phyloP scores from a whole-genome alignment of 30 jellyfish, hydroid and myxozoan species.

The Sanderia malayensis region DNA sequence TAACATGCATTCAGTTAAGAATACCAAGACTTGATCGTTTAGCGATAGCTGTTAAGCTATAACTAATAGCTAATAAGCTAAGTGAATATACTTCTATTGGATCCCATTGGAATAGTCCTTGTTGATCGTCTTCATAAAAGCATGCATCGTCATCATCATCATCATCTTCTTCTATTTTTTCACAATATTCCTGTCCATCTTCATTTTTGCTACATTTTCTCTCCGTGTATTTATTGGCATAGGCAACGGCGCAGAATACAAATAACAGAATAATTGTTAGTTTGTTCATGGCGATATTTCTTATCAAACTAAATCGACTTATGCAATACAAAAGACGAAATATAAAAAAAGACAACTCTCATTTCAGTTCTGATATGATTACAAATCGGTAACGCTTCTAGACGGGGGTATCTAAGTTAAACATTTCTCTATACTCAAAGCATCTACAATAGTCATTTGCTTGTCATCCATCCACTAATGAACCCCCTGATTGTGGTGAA shows the following conservation, averaged over 20 bases:
- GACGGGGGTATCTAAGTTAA: not conserved
- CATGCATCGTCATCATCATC: constrained; percentile 73
- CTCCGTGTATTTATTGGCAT: constrained; percentile 60
- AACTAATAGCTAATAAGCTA: no score
- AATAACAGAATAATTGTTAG: not conserved
- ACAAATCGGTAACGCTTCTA: no score
- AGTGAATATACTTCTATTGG: constrained; percentile 92
- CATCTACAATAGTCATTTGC: not conserved
- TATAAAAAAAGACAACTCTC: no score
- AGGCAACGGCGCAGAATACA: constrained; percentile 25
- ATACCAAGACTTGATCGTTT: no score
- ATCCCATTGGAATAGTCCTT: constrained; percentile 88
- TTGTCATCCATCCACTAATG: no score
- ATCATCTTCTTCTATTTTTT: constrained; percentile 67
- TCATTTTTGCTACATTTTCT: constrained; percentile 73
- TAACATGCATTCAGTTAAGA: no score
- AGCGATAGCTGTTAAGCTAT: no score
- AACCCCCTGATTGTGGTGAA: no score
- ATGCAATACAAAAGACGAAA: no score
- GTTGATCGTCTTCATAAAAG: constrained; percentile 71
- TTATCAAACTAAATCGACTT: no score
- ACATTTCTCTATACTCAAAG: not conserved
- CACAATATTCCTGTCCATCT: constrained; percentile 75
- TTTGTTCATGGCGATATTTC: constrained; percentile 13
- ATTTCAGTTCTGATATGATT: no score